Evolutionary conservation across 2,797 vertebrate species (phyloP), one percentile per base, ranked within the genome.

Genomic region (Lophius americanus): DNA sequence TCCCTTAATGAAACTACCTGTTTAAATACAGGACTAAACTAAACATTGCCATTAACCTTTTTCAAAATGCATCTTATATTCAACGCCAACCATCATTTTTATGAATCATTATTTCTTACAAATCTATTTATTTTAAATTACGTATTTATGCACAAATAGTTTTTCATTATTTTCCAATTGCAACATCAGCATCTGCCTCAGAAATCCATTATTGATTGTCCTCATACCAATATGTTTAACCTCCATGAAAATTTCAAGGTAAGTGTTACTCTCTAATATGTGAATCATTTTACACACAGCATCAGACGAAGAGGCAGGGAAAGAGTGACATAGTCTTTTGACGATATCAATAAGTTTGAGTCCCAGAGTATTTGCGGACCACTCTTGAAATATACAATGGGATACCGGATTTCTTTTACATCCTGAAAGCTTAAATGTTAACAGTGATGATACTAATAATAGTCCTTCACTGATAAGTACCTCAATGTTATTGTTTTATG

Each of bases 401-500:
- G 64, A 83, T 52, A 49, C 65, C 44, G 42, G 36, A 54, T 68
- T 68, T 42, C 60, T 71, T 53, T 13, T 53, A 23, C 23, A 23
- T 50, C 43, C 64, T 75, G 81, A 88, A 85, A 83, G 73, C 77
- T 55, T 56, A 82, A 79, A 86, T 77, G 63, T 84, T 84, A 83
- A 86, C 70, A 74, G 37, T 12, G 46, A 74, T 79, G 79, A 88
- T 80, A 62, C 73, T 69, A 85, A 87, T 89, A 80, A 87, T 72
- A 60, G 75, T 67, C 60, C 49, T 76, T 46, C 64, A 48, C 72
- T 63, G 73, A 87, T 88, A 88, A 89, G 85, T 84, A 81, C 73
- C 66, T 23, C 80, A 75, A 78, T 86, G 88, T 89, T 85, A 88
- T 89, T 69, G 7, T 75, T 76, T 84, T 87, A 82, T 55, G 58